Evolutionary conservation across 2,888 invertebrate species (phyloP).

Genomic region (Brenthis daphne): DNA sequence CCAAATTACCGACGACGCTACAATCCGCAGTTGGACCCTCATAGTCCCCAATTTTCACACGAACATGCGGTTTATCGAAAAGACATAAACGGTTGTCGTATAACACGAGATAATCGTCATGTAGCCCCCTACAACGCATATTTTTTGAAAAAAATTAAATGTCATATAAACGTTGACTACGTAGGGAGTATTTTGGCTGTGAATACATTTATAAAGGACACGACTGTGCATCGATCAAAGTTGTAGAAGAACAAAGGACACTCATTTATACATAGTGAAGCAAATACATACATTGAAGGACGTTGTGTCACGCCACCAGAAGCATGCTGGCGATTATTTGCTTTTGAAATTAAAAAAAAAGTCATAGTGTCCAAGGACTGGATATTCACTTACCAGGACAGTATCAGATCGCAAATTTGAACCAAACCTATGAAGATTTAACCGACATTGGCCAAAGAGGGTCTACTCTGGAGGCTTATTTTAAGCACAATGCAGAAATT

Average conservation of each 20-base stretch:
- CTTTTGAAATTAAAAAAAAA: conserved; percentile 45
- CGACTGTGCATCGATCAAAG: conserved; percentile 33
- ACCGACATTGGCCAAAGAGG: conserved; percentile 34
- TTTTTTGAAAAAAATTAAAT: conserved; percentile 35
- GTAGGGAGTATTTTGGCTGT: conserved; percentile 35
- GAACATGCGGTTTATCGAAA: not conserved
- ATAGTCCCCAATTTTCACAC: conserved; percentile 35
- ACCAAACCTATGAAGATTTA: conserved; percentile 35
- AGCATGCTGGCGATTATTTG: conserved; percentile 48
- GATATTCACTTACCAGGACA: conserved; percentile 35
- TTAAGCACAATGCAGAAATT: conserved; percentile 27
- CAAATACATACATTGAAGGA: conserved; percentile 34
- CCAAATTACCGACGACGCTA: conserved; percentile 37
- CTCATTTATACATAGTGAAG: conserved; percentile 31
- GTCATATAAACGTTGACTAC: conserved; percentile 37
- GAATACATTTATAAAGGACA: conserved; percentile 36
- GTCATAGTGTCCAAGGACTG: conserved; percentile 41
- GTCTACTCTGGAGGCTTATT: conserved; percentile 34
- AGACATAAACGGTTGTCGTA: conserved; percentile 34
- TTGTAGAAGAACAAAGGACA: conserved; percentile 33
- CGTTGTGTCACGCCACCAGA: conserved; percentile 35
- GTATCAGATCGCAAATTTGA: conserved; percentile 33
- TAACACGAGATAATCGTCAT: conserved; percentile 35
- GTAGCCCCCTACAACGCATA: conserved; percentile 32
- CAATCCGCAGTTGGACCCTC: conserved; percentile 34